phyloP scores from a whole-genome alignment of 2,113 vertebrate species.

The Mustelus asterias region DNA sequence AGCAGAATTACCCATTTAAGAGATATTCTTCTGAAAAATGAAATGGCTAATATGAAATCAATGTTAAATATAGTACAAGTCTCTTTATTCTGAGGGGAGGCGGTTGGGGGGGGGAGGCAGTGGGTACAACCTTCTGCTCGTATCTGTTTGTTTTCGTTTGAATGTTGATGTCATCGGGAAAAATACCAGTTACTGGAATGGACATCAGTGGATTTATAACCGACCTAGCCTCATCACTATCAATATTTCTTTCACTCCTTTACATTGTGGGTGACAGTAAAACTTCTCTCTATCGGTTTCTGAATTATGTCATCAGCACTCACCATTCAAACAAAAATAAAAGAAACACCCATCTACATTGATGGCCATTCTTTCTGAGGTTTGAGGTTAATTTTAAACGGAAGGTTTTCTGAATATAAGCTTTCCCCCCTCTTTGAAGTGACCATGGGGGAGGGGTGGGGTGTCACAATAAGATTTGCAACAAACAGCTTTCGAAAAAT shows the following conservation, averaged over 20 bases:
- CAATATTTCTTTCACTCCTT: not conserved
- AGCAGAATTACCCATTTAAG: not conserved
- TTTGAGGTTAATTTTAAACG: not conserved
- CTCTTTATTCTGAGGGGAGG: not conserved
- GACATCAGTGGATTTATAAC: not conserved
- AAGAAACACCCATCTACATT: not conserved
- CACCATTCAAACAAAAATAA: conserved; percentile 2
- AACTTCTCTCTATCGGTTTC: not conserved
- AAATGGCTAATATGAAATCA: not conserved
- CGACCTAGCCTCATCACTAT: not conserved
- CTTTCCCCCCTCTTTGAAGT: not conserved
- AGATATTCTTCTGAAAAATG: not conserved
- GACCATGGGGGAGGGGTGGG: too few species aligned
- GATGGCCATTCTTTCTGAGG: not conserved
- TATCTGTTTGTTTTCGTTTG: not conserved
- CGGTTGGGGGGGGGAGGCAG: not conserved
- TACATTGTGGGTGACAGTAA: not conserved
- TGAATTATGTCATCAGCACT: not conserved
- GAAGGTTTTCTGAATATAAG: not conserved
- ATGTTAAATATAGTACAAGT: not conserved
- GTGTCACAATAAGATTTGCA: not conserved
- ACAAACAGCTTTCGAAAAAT: not conserved
- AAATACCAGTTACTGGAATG: not conserved
- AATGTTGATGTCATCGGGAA: not conserved
- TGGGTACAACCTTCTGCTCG: not conserved